Evolutionary conservation across 2,797 vertebrate genomes (phyloP).

Genomic region (Microhierax caerulescens): DNA sequence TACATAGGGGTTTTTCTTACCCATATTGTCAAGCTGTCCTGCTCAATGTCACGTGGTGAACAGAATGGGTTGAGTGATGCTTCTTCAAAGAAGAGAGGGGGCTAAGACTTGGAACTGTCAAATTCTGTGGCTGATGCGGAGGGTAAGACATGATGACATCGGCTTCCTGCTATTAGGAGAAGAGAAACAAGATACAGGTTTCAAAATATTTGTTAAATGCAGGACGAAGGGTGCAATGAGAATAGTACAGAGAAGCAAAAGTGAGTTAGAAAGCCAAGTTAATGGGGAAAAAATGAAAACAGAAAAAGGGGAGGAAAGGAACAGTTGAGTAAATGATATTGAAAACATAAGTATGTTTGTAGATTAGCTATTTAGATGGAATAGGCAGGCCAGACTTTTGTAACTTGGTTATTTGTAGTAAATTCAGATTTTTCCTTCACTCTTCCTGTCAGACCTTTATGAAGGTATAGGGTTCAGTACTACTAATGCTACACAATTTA

Average conservation of each 20-base stretch:
- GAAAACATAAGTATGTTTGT: not conserved
- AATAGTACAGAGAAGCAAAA: not conserved
- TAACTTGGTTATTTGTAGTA: not conserved
- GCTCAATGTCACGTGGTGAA: not conserved
- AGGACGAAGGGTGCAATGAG: not conserved
- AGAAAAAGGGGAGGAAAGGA: not conserved
- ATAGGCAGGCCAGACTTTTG: not conserved
- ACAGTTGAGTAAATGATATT: not conserved
- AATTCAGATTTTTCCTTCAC: not conserved
- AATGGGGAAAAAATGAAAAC: not conserved
- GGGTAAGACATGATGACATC: not conserved
- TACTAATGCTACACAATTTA: not conserved
- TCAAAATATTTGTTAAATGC: not conserved
- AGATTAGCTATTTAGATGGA: not conserved
- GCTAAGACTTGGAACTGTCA: not conserved
- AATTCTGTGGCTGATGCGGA: not conserved
- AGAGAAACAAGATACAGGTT: not conserved
- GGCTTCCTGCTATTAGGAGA: not conserved
- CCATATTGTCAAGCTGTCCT: not conserved
- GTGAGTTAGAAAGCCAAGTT: not conserved
- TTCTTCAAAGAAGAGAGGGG: not conserved
- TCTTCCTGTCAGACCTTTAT: not conserved
- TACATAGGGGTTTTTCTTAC: not conserved
- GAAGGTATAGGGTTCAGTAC: not conserved
- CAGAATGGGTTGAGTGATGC: not conserved